Evolutionary conservation across 2,113 vertebrate genomes (phyloP).

Genomic region (Gopherus flavomarginatus): DNA sequence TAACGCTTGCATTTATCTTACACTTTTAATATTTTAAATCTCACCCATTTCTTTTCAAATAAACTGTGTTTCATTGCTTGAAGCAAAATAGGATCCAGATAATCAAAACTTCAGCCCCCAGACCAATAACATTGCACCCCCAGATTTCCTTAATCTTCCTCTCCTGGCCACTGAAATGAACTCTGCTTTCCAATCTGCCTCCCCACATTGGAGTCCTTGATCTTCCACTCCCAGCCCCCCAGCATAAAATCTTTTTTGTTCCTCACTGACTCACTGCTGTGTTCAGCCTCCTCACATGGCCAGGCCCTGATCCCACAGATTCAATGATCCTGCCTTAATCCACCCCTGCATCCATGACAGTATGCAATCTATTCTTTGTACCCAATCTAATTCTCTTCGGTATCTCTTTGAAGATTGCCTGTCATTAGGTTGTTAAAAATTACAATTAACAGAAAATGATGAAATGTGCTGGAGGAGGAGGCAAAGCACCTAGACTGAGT

Average conservation of each 20-base stretch:
- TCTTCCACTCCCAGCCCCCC: constrained; percentile 36
- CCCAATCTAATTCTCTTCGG: neutral
- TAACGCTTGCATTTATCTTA: neutral
- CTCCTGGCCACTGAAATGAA: neutral
- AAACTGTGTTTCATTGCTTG: neutral
- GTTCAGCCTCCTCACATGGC: neutral
- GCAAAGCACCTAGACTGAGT: neutral
- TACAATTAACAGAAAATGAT: constrained; percentile 42
- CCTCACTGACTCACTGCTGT: constrained; percentile 7
- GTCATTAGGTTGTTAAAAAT: neutral
- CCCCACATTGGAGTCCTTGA: neutral
- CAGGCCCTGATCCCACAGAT: neutral
- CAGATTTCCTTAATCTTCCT: neutral
- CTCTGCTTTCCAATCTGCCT: neutral
- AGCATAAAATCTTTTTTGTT: constrained; percentile 29
- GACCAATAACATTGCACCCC: neutral
- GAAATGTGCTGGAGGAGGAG: constrained; percentile 36
- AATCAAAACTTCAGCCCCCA: neutral
- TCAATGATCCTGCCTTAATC: neutral
- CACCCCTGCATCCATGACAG: neutral
- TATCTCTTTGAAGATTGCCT: constrained; percentile 20
- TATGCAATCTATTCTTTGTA: neutral
- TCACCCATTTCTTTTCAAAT: neutral
- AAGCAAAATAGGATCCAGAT: neutral
- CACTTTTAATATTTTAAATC: neutral